Evolutionary conservation across 2,888 invertebrate genomes (phyloP).

Genomic region (Cantharis rustica): DNA sequence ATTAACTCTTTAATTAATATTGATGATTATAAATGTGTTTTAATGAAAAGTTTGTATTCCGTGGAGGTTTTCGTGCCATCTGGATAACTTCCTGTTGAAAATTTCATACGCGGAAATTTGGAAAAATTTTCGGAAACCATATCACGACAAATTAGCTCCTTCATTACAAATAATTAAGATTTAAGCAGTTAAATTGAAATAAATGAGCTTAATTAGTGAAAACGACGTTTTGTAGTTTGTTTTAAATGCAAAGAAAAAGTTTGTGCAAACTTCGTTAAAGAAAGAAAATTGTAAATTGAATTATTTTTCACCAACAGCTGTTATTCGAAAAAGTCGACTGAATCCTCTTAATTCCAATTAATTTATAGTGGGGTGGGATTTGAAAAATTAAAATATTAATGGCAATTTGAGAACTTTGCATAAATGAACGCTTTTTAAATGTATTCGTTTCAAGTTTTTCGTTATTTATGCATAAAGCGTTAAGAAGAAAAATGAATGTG

Average conservation of each 20-base stretch:
- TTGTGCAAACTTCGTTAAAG: not conserved
- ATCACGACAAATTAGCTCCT: not conserved
- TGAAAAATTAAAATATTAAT: not conserved
- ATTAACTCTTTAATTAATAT: not conserved
- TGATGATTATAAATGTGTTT: not conserved
- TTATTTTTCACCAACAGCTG: conserved; percentile 2
- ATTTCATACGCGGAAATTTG: not conserved
- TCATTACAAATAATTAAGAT: not conserved
- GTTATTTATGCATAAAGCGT: not conserved
- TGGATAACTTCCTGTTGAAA: not conserved
- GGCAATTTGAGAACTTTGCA: not conserved
- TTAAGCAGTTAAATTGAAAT: not conserved
- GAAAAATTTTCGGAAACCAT: not conserved
- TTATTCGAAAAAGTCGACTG: not conserved
- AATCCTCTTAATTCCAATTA: not conserved
- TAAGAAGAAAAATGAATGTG: not conserved
- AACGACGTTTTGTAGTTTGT: not conserved
- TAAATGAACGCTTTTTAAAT: not conserved
- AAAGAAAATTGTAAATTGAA: not conserved
- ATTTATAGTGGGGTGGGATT: not conserved
- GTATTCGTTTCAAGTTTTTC: not conserved
- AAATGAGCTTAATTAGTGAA: not conserved
- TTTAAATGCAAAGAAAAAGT: not conserved
- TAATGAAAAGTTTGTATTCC: not conserved
- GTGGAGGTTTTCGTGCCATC: not conserved